Evolutionary conservation across 2,888 invertebrate species (phyloP), one percentile per base, ranked within the genome.

Genomic region (Drosophila macrospina): DNA sequence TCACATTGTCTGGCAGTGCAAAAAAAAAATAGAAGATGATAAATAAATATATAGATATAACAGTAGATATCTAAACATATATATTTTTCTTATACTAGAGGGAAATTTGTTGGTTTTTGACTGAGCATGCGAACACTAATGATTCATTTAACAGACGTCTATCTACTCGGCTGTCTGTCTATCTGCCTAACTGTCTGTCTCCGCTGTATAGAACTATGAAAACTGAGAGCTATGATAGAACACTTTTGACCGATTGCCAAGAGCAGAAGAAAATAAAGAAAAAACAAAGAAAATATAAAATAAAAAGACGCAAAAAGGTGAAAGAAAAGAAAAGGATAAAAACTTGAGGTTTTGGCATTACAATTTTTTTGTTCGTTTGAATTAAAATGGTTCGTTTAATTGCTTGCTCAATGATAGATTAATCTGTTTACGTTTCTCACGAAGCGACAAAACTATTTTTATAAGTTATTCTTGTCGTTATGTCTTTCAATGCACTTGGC

Each of bases 331-430:
- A 39, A n/a, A 24, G 24, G 24, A 30, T 41, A 5, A 30, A 52
- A 4, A 20, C 28, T 39, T 36, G 34, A 34, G 5, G 26, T 47
- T 32, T 69, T 74, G 71, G 68, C 80, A 78, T 69, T 36, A 66
- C 56, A 74, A 64, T 64, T 80, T 11, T 28, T 15, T 28, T 41
- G 52, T 68, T 74, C 67, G 56, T 61, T 61, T 70, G 74, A 80
- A 78, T 71, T 68, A 86, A 84, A 86, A 74, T 83, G 80, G 50
- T 82, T 76, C 85, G 70, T 87, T 80, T 85, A 87, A 85, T 87
- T 85, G 82, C 73, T 55, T 63, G 56, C 69, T 67, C 72, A 67
- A 56, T 84, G 84, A 84, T 86, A 81, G 81, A 84, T 77, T 82
- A 71, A 87, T 82, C 70, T 78, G 78, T 72, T 78, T 77, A 78